Evolutionary conservation across 2,113 vertebrate species (phyloP), one percentile per base, ranked within the genome.

Genomic region (Eublepharis macularius): DNA sequence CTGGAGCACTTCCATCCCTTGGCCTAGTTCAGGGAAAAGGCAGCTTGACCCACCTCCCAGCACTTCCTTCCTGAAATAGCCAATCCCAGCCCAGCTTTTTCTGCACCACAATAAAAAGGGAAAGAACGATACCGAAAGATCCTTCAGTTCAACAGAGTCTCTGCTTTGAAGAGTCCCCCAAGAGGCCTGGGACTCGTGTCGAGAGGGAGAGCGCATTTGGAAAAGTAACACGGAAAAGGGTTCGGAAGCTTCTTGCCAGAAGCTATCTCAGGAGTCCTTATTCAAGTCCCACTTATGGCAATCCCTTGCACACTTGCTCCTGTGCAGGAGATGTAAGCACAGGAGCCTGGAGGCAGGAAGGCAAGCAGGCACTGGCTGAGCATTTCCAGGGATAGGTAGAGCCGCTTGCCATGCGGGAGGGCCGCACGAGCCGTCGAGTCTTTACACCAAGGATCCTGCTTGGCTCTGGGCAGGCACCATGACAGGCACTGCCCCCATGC

Each of bases 401-500:
- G 39, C 43, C 34, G 51, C 76, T 85, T 29, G 14, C 76, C 10
- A 4, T 41, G 36, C 2, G 2, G 36, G 32, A 49, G 85, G 85
- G 74, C 6, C 14, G 1, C 43, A 47, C 49, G 36, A 12, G 16
- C 21, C 2, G 4, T 29, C 2, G 24, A 19, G 12, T 29, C 26
- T 19, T 95, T 96, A 98, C 90, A 98, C 98, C 60, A 98, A 96
- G 75, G 98, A 98, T 2, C 98, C 98, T 0, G 97, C 97, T 87
- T 98, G 98, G 92, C 95, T 98, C 89, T 98, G 98, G 32, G 98
- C 96, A 2, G 98, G 97, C 84, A 98, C 97, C 97, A 98, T 98
- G 34, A 98, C 97, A 1, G 97, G 97, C 70, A 98, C 96, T 0
- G 96, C 98, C 29, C 98, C 98, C 97, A 98, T 98, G 63, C 97